Evolutionary conservation across 2,113 vertebrate genomes (phyloP).

Genomic region (Oncorhynchus clarkii): DNA sequence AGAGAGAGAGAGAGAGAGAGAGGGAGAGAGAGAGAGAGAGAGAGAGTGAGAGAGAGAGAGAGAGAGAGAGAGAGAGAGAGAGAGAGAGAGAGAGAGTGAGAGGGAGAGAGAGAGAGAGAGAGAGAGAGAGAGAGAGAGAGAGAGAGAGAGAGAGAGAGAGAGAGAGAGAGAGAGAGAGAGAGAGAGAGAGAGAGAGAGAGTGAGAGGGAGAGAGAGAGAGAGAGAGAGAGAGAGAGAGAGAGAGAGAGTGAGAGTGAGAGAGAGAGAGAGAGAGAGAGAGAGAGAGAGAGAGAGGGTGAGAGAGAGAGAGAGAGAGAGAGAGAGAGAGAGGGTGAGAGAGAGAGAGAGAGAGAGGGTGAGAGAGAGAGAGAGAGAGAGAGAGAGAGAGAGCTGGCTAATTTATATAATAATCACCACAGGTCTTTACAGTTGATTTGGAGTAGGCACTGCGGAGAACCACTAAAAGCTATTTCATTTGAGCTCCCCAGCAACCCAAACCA

Average conservation of each 20-base stretch:
- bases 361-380: background rate
- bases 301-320: conserved; percentile 12
- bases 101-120: too few relatives aligned
- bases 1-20: conserved; percentile 16
- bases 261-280: too few relatives aligned
- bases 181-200: too few relatives aligned
- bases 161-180: background rate
- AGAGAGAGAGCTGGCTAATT: conserved; percentile 45
- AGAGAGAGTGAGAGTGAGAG: background rate
- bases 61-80: conserved; percentile 3
- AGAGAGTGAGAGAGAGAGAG: conserved; percentile 13
- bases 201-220: too few relatives aligned
- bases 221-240: too few relatives aligned
- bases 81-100: conserved; percentile 5
- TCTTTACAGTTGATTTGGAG: conserved; percentile 64
- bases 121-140: background rate
- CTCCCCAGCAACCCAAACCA: conserved; percentile 39
- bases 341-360: conserved; percentile 10
- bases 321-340: background rate
- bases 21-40: background rate
- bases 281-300: background rate
- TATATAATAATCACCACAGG: conserved; percentile 66
- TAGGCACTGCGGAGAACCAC: conserved; percentile 54
- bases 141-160: conserved; percentile 13
- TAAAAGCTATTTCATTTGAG: conserved; percentile 71